A percentile compares a stretch with the other conserved stretches of the same genome.
These are phyloP conservation scores for Rhizomys pruinosus DNA, from an alignment of 2,113 vertebrate species.

Conservation along the genomic window DNA sequence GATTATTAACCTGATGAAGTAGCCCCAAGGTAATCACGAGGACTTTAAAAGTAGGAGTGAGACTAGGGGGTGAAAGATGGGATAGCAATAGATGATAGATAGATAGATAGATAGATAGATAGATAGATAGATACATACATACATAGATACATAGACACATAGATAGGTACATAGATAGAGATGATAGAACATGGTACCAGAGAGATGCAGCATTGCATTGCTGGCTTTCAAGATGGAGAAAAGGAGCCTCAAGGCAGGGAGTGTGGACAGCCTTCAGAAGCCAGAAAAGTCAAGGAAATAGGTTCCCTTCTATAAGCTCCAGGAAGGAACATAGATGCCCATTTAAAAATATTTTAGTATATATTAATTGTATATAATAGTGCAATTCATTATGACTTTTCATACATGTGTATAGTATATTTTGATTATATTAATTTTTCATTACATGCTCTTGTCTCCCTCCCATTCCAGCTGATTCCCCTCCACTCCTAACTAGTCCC, in stretches of 20 bases:
- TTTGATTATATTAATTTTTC: neutral
- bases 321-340: neutral
- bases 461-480: neutral
- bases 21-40: neutral
- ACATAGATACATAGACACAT: neutral
- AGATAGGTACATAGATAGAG: neutral
- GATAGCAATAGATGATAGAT: too few species aligned
- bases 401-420: neutral
- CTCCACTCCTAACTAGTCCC: neutral
- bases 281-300: slow-evolving; percentile 18
- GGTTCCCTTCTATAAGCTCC: neutral
- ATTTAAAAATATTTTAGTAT: neutral
- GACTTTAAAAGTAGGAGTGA: neutral
- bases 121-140: neutral
- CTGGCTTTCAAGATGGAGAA: slow-evolving; percentile 7
- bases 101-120: too few species aligned
- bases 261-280: neutral
- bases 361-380: neutral
- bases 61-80: neutral
- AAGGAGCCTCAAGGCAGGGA: neutral
- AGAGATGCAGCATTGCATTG: neutral
- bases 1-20: neutral
- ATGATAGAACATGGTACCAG: neutral
- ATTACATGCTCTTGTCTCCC: neutral
- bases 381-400: neutral